phyloP scores from a whole-genome alignment of 1,140 invertebrate species.

The Streblospio benedicti region DNA sequence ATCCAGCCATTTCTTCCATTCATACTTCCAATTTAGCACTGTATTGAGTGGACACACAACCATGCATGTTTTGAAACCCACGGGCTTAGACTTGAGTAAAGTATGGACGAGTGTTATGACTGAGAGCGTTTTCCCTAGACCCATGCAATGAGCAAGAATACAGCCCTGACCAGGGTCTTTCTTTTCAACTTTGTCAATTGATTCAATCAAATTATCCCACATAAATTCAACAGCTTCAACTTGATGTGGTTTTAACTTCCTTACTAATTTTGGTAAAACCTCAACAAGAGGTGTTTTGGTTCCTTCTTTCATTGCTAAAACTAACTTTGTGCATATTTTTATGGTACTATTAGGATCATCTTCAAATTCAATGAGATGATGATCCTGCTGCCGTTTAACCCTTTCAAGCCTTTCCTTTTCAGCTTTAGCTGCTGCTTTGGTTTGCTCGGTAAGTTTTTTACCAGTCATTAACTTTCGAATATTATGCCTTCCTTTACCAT shows the following conservation, averaged over 20 bases:
- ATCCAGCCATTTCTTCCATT: slow-evolving; percentile 75
- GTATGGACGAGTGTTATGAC: slow-evolving; percentile 79
- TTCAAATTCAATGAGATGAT: slow-evolving; percentile 44
- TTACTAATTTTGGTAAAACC: slow-evolving; percentile 71
- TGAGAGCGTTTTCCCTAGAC: slow-evolving; percentile 84
- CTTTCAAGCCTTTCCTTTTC: slow-evolving; percentile 53
- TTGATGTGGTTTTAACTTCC: slow-evolving; percentile 91
- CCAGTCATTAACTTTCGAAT: slow-evolving; percentile 73
- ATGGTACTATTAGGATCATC: slow-evolving; percentile 48
- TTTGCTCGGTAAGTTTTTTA: slow-evolving; percentile 64
- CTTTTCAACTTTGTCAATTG: slow-evolving; percentile 65
- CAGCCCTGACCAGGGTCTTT: slow-evolving; percentile 63
- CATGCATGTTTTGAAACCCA: slow-evolving; percentile 64
- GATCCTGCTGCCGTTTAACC: slow-evolving; percentile 65
- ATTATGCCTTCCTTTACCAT: slow-evolving; percentile 55
- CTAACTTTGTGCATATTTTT: slow-evolving; percentile 55
- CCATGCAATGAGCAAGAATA: slow-evolving; percentile 98
- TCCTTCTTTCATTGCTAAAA: slow-evolving; percentile 75
- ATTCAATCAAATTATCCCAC: slow-evolving; percentile 91
- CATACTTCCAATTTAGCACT: slow-evolving; percentile 88
- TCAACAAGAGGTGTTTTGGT: slow-evolving; percentile 70
- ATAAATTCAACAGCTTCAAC: slow-evolving; percentile 85
- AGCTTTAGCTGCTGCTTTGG: slow-evolving; percentile 75
- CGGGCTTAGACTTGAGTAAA: slow-evolving; percentile 58
- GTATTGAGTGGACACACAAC: slow-evolving; percentile 90